These are phyloP conservation scores for Pilophorus perplexus DNA, from an alignment of 2,888 invertebrate genomes.

Conservation along the genomic window DNA sequence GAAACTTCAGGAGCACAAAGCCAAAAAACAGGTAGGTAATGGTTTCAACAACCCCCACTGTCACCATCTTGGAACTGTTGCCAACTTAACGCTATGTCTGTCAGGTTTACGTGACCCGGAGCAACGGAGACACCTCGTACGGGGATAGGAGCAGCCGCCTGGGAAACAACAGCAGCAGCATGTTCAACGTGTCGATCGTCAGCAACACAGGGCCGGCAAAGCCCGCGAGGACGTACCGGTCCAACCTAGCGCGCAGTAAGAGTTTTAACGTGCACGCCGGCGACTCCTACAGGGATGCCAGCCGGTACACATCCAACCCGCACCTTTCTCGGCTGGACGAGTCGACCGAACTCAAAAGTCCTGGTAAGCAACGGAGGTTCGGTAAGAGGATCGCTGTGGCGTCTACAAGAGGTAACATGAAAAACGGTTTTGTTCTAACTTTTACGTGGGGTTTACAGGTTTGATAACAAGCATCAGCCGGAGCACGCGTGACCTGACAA, in stretches of 20 bases:
- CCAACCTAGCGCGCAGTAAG: constrained; percentile 72
- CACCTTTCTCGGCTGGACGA: constrained; percentile 70
- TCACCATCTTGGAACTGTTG: too few relatives aligned
- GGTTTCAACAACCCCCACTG: too few relatives aligned
- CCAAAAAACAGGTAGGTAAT: constrained; percentile 46
- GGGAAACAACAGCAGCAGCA: constrained; percentile 49
- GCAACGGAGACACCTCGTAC: constrained; percentile 50
- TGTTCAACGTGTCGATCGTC: constrained; percentile 51
- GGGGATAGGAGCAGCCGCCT: constrained; percentile 51
- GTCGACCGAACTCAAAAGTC: constrained; percentile 73
- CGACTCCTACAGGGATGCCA: constrained; percentile 55
- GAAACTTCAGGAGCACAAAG: constrained; percentile 52
- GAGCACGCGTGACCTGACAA: constrained; percentile 74
- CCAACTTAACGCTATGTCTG: too few relatives aligned
- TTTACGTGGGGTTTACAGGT: too few relatives aligned
- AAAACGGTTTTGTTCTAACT: too few relatives aligned
- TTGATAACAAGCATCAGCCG: constrained; percentile 82
- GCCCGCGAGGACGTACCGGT: constrained; percentile 75
- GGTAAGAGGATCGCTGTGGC: too few relatives aligned
- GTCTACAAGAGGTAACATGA: too few relatives aligned
- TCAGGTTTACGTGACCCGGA: constrained; percentile 48
- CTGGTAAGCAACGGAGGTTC: constrained; percentile 57
- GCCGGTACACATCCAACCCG: constrained; percentile 65
- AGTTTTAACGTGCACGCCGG: constrained; percentile 76
- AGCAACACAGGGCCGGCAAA: constrained; percentile 65